phyloP scores from a whole-genome alignment of 1,140 invertebrate genomes.

The Tetragnatha versicolor region DNA sequence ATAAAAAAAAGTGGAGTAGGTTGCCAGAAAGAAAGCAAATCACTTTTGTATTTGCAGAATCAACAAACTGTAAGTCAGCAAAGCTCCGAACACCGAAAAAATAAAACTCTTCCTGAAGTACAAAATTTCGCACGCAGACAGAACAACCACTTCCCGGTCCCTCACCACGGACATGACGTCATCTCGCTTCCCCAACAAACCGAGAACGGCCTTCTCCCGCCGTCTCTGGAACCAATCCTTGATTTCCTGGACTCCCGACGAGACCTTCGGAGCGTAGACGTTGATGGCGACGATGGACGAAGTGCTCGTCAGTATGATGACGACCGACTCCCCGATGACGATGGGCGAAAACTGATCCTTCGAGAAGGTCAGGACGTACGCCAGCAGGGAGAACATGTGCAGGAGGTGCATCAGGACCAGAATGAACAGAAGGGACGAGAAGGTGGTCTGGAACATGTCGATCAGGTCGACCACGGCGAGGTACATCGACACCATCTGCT shows the following conservation, averaged over 20 bases:
- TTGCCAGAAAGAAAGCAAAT: no score
- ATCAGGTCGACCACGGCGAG: not conserved
- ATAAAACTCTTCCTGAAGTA: not conserved
- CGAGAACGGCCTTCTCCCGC: not conserved
- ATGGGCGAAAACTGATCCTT: not conserved
- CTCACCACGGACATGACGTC: not conserved
- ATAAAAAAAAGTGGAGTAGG: no score
- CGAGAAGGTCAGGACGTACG: not conserved
- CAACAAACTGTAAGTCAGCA: constrained; percentile 8
- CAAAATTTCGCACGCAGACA: not conserved
- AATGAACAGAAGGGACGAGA: not conserved
- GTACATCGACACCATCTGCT: not conserved
- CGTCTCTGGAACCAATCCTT: not conserved
- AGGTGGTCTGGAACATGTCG: not conserved
- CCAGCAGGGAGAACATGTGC: not conserved
- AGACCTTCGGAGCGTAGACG: not conserved
- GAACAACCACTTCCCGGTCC: not conserved
- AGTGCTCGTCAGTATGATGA: not conserved
- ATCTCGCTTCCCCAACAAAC: not conserved
- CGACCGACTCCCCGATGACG: not conserved
- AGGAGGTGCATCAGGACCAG: constrained; percentile 2
- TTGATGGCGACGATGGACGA: not conserved
- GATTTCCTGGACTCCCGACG: not conserved
- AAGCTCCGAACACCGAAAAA: not conserved
- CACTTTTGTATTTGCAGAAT: not conserved